phyloP scores from a whole-genome alignment of 2,113 vertebrate genomes.

The Chloroceryle aenea region DNA sequence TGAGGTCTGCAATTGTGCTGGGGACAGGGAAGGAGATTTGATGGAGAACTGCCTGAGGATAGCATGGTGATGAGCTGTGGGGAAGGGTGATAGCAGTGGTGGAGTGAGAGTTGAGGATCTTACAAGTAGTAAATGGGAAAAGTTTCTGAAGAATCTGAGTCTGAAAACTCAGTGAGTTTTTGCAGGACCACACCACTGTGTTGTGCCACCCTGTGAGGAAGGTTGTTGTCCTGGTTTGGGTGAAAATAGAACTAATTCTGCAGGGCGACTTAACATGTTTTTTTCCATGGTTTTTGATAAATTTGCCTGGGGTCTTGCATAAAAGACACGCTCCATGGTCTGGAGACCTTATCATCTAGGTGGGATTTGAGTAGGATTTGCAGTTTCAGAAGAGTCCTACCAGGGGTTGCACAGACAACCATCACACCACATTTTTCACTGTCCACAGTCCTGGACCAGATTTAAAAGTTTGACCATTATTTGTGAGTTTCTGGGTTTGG shows the following conservation, averaged over 20 bases:
- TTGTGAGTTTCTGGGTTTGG: neutral
- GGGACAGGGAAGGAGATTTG: neutral
- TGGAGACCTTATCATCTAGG: neutral
- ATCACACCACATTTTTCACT: neutral
- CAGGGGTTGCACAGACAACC: neutral
- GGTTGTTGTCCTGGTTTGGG: too few relatives aligned
- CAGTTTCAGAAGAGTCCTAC: neutral
- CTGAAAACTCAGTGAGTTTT: neutral
- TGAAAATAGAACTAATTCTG: too few relatives aligned
- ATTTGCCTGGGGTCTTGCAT: neutral
- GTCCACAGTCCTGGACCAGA: neutral
- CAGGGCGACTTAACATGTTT: too few relatives aligned
- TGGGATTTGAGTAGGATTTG: neutral
- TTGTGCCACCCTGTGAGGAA: neutral
- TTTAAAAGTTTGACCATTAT: neutral
- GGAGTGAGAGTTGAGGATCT: neutral
- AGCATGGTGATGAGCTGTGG: neutral
- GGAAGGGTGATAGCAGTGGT: neutral
- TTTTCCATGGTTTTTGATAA: neutral
- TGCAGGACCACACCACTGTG: rapidly evolving
- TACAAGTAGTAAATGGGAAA: neutral
- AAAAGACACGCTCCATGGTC: neutral
- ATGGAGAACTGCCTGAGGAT: neutral
- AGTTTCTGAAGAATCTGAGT: neutral
- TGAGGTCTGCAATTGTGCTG: neutral